Conservation (phyloP, 2,888 invertebrate genomes). For the Dicycla oo region DNA sequence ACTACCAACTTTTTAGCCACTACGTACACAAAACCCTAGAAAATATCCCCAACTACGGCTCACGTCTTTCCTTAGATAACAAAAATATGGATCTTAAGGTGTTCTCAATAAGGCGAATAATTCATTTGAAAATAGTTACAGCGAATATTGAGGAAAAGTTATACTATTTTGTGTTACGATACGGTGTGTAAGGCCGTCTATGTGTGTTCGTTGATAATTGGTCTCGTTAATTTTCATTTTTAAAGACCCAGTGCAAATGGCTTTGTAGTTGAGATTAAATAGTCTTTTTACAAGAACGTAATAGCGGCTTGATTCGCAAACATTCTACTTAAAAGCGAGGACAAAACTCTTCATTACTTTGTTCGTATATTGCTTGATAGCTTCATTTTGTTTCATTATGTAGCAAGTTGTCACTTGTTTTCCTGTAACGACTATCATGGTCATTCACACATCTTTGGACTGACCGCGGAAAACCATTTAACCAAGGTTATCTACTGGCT, state of each 20-base stretch:
- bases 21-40: not conserved
- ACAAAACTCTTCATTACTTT: slow-evolving; percentile 35
- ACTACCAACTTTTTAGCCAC: not conserved
- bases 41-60: no score
- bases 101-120: not conserved
- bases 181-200: slow-evolving; percentile 36
- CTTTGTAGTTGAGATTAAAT: slow-evolving; percentile 34
- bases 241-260: slow-evolving; percentile 42
- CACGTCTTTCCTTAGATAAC: not conserved
- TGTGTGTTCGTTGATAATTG: slow-evolving; percentile 48
- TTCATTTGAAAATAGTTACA: not conserved
- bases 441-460: not conserved
- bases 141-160: not conserved
- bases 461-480: no score
- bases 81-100: no score
- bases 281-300: slow-evolving; percentile 26
- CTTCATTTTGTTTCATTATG: slow-evolving; percentile 18
- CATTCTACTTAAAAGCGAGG: slow-evolving; percentile 17
- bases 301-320: slow-evolving; percentile 50
- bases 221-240: slow-evolving; percentile 60
- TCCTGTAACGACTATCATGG: not conserved
- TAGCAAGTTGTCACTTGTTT: not conserved
- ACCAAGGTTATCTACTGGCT: not conserved
- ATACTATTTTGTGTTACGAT: not conserved
- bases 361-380: not conserved